A percentile compares a stretch with the other conserved stretches of the same genome.
Conservation (phyloP, 2,113 vertebrate genomes). For the rat (Rattus norvegicus) region DNA sequence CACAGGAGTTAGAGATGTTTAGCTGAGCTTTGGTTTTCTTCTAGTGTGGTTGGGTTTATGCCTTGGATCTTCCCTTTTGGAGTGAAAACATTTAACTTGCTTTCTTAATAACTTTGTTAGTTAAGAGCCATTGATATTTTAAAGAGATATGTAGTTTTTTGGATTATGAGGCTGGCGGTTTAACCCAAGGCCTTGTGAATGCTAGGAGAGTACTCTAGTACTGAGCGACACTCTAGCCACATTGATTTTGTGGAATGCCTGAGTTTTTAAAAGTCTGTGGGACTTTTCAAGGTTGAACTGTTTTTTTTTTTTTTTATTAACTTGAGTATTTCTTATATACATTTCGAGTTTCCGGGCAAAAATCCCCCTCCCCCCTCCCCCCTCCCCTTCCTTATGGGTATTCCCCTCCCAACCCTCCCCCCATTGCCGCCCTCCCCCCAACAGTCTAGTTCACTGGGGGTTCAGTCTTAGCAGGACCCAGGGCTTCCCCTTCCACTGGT, state of each 20-base stretch:
- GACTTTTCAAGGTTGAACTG: neutral
- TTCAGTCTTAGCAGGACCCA: no score
- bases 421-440: no score
- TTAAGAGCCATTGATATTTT: neutral
- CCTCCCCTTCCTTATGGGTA: no score
- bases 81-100: neutral
- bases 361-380: no score
- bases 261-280: neutral
- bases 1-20: rapidly evolving
- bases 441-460: no score
- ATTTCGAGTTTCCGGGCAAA: no score
- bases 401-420: no score
- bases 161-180: neutral
- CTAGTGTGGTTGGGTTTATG: neutral
- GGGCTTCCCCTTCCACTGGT: no score
- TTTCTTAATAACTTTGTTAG: neutral
- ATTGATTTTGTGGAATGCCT: neutral
- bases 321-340: no score
- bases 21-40: neutral
- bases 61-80: neutral
- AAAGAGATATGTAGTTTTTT: neutral
- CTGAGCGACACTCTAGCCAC: neutral
- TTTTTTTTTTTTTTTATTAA: no score
- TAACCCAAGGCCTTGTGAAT: neutral
- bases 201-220: neutral